Percentiles rank a stretch among this genome's conserved stretches.
These are phyloP conservation scores for Myxocyprinus asiaticus DNA, from an alignment of 2,113 vertebrate species.

Conservation along the genomic window DNA sequence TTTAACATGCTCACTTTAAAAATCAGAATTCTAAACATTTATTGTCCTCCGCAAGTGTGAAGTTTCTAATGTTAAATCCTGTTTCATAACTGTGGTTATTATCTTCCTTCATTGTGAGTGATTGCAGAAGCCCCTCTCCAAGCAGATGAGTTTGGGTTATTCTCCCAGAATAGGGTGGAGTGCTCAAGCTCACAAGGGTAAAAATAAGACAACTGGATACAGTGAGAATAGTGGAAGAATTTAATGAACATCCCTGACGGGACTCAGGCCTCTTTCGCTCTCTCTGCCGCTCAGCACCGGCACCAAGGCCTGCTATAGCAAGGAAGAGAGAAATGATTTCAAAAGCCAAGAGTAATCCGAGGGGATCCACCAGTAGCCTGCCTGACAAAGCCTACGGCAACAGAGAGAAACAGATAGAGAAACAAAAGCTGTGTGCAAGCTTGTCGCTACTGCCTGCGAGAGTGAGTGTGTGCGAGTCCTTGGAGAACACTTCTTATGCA, in stretches of 20 bases:
- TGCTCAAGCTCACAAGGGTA: conserved; percentile 59
- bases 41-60: too few relatives aligned
- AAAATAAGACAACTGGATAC: conserved; percentile 63
- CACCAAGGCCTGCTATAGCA: conserved; percentile 64
- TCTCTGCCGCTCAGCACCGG: conserved; percentile 46
- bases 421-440: conserved; percentile 49
- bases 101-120: conserved; percentile 57
- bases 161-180: conserved; percentile 28
- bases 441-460: conserved; percentile 57
- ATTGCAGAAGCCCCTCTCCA: conserved; percentile 34
- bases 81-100: conserved; percentile 22
- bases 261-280: conserved; percentile 49
- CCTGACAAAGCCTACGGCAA: conserved; percentile 65
- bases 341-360: conserved; percentile 70
- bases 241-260: conserved; percentile 74
- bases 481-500: conserved; percentile 53
- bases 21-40: too few relatives aligned
- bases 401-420: conserved; percentile 63
- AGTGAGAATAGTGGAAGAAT: conserved; percentile 62
- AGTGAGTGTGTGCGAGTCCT: conserved; percentile 29
- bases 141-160: conserved; percentile 50
- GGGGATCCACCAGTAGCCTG: conserved; percentile 71
- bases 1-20: too few relatives aligned
- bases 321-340: conserved; percentile 60
- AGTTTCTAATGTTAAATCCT: neutral